Percentiles rank a stretch among this genome's conserved stretches.
Conservation (phyloP, 2,113 vertebrate species). For the Aplodontia rufa region DNA sequence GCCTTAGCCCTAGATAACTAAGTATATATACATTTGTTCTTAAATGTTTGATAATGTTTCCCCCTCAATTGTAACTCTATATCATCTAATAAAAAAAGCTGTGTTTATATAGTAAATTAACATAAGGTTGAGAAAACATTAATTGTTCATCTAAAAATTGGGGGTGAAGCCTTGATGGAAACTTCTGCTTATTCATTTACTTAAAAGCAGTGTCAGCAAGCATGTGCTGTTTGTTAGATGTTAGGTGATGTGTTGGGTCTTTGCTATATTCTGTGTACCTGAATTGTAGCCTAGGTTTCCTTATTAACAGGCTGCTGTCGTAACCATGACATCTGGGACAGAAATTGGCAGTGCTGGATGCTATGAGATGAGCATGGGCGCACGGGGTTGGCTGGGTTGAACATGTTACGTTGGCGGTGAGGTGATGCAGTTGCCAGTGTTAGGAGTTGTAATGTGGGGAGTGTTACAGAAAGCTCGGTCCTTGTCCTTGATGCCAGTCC, state of each 20-base stretch:
- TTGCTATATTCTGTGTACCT: neutral
- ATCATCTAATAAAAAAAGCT: too few species aligned
- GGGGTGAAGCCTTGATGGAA: neutral
- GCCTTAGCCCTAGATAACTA: too few species aligned
- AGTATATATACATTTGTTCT: too few species aligned
- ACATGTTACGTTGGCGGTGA: neutral
- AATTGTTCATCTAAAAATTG: neutral
- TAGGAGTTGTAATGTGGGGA: neutral
- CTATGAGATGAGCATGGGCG: neutral
- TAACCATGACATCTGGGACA: neutral
- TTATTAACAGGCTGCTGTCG: neutral
- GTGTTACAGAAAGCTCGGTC: too few species aligned
- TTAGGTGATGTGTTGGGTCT: neutral
- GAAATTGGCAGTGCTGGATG: neutral
- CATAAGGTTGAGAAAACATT: neutral
- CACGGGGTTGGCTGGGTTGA: neutral
- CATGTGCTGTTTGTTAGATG: neutral
- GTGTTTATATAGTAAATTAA: neutral
- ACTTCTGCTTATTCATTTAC: neutral
- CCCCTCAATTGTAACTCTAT: too few species aligned
- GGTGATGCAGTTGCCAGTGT: neutral
- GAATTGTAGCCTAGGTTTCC: neutral
- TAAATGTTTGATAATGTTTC: too few species aligned
- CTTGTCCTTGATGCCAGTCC: too few species aligned
- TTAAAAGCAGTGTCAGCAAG: neutral